Evolutionary conservation across 1,140 invertebrate species (phyloP).

Genomic region (Musca vetustissima): DNA sequence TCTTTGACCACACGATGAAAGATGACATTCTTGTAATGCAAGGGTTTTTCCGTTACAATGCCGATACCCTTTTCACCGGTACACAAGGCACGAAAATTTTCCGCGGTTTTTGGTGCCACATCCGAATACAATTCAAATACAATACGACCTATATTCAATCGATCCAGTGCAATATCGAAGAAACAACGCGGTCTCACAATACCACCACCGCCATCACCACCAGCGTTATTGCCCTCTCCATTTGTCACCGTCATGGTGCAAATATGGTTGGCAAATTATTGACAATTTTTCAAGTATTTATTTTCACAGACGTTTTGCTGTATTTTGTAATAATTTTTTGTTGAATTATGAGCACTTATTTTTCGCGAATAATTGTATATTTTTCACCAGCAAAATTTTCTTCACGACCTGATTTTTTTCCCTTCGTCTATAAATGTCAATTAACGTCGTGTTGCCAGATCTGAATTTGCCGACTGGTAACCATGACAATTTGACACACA

Average conservation of each 20-base stretch:
- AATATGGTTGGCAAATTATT: neutral
- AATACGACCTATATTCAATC: conserved; percentile 81
- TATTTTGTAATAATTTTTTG: too few species aligned
- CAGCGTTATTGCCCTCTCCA: conserved; percentile 34
- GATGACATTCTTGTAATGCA: conserved; percentile 77
- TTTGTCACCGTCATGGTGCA: conserved; percentile 45
- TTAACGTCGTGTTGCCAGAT: too few species aligned
- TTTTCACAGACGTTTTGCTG: too few species aligned
- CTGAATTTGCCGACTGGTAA: too few species aligned
- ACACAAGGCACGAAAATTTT: conserved; percentile 91
- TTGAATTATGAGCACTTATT: too few species aligned
- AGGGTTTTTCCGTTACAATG: conserved; percentile 68
- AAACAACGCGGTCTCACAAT: conserved; percentile 69
- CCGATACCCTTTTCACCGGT: conserved; percentile 85
- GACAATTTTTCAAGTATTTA: too few species aligned
- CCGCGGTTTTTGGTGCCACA: conserved; percentile 88
- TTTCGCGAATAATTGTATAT: too few species aligned
- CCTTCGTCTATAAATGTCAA: too few species aligned
- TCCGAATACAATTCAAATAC: conserved; percentile 93
- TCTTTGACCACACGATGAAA: conserved; percentile 93
- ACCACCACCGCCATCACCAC: conserved; percentile 7
- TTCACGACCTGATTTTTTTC: conserved; percentile 11
- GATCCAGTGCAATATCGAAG: conserved; percentile 92
- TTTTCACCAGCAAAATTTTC: neutral
- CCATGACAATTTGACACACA: too few species aligned